Percentiles rank a stretch among this genome's conserved stretches.
Conservation (phyloP, 2,113 vertebrate genomes). For the Paradoxurus hermaphroditus region DNA sequence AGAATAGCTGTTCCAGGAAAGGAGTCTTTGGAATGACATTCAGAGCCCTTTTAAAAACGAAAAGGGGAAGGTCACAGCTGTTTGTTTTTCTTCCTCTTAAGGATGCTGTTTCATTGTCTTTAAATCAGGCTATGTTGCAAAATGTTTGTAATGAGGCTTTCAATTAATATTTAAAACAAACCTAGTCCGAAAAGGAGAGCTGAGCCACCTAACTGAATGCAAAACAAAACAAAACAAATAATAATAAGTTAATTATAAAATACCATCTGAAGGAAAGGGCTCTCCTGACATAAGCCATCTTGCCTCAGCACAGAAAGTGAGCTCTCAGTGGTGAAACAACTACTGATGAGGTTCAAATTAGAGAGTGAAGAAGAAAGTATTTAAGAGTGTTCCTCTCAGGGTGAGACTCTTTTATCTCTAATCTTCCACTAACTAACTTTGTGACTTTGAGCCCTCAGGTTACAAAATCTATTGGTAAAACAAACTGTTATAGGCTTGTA, state of each 20-base stretch:
- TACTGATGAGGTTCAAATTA: not conserved
- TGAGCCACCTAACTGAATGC: not conserved
- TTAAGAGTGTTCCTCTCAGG: not conserved
- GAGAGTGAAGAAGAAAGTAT: not conserved
- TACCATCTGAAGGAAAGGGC: not conserved
- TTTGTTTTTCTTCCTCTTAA: not conserved
- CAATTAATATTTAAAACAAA: not conserved
- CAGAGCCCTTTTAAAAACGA: not conserved
- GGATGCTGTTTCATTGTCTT: not conserved
- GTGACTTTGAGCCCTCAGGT: not conserved
- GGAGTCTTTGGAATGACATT: not conserved
- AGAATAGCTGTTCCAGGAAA: not conserved
- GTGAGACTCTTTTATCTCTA: not conserved
- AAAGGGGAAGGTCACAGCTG: not conserved
- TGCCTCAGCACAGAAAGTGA: not conserved
- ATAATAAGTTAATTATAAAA: not conserved
- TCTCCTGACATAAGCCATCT: not conserved
- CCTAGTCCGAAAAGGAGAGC: not conserved
- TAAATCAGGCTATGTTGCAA: not conserved
- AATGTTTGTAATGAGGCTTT: not conserved
- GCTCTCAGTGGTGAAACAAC: not conserved
- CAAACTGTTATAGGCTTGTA: not conserved
- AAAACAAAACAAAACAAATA: not conserved
- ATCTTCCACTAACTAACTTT: not conserved
- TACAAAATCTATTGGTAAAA: slow-evolving; percentile 1